Evolutionary conservation across 2,113 vertebrate species (phyloP).

Genomic region (Piaya cayana): DNA sequence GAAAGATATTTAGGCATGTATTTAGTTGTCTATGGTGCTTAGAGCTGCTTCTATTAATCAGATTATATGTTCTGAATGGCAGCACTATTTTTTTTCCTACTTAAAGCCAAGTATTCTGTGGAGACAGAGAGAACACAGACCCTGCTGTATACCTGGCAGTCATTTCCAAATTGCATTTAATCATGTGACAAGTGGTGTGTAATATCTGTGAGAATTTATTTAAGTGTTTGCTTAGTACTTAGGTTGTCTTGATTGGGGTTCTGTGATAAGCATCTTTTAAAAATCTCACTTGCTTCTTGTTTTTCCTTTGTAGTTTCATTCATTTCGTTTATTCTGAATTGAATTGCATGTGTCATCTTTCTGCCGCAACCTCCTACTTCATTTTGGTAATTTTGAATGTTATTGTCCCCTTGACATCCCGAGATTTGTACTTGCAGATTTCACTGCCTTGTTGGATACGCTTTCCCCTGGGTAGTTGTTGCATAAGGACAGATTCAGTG

Average conservation of each 20-base stretch:
- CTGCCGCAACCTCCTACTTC: slow-evolving; percentile 15
- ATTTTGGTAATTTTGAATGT: slow-evolving; percentile 19
- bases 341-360: background rate
- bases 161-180: slow-evolving; percentile 41
- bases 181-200: slow-evolving; percentile 1
- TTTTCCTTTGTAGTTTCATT: slow-evolving; percentile 41
- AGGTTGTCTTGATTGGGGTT: slow-evolving; percentile 43
- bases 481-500: background rate
- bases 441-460: slow-evolving; percentile 1
- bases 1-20: background rate
- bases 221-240: slow-evolving; percentile 39
- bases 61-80: background rate
- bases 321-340: background rate
- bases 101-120: background rate
- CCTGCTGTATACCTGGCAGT: background rate
- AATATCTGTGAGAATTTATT: slow-evolving; percentile 19
- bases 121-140: background rate
- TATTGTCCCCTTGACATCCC: background rate
- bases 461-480: background rate
- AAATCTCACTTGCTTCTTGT: background rate
- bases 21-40: background rate
- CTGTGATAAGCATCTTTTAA: slow-evolving; percentile 1
- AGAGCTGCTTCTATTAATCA: background rate
- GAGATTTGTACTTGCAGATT: slow-evolving; percentile 13
- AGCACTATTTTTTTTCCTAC: background rate